phyloP scores from a whole-genome alignment of 1,140 invertebrate species.

The Pseudoatta argentina region DNA sequence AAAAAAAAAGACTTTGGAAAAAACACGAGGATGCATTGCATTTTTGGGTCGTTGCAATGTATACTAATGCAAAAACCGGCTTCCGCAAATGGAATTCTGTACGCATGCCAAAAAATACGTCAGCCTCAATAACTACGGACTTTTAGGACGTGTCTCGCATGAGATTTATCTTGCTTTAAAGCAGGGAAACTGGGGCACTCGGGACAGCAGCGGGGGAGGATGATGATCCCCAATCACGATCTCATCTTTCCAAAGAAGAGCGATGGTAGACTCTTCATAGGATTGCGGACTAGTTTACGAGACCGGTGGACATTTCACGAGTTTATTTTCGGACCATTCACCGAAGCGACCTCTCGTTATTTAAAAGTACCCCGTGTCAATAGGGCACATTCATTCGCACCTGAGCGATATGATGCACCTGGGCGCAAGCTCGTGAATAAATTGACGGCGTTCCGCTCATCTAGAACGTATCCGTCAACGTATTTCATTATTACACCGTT shows the following conservation, averaged over 20 bases:
- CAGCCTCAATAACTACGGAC: conserved; percentile 37
- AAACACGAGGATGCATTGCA: background rate
- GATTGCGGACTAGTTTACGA: background rate
- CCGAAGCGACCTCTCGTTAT: background rate
- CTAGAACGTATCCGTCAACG: background rate
- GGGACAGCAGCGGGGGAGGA: background rate
- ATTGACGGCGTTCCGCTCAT: conserved; percentile 25
- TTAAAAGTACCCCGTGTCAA: conserved; percentile 55
- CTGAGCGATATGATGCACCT: conserved; percentile 18
- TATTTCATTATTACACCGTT: conserved; percentile 29
- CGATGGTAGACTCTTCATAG: conserved; percentile 11
- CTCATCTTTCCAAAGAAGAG: background rate
- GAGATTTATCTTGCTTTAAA: conserved; percentile 32
- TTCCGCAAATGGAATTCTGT: conserved; percentile 28
- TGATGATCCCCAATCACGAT: background rate
- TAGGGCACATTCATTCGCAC: conserved; percentile 67
- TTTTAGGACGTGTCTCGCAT: conserved; percentile 40
- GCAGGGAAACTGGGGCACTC: conserved; percentile 36
- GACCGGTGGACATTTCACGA: background rate
- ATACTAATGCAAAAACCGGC: conserved; percentile 28
- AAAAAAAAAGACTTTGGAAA: conserved; percentile 4
- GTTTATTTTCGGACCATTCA: conserved; percentile 54
- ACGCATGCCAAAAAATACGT: conserved; percentile 39
- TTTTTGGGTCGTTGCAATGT: background rate
- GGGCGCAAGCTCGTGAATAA: conserved; percentile 58